These are phyloP conservation scores for Aphelinus atriplicis DNA, from an alignment of 1,140 invertebrate species.

Conservation along the genomic window DNA sequence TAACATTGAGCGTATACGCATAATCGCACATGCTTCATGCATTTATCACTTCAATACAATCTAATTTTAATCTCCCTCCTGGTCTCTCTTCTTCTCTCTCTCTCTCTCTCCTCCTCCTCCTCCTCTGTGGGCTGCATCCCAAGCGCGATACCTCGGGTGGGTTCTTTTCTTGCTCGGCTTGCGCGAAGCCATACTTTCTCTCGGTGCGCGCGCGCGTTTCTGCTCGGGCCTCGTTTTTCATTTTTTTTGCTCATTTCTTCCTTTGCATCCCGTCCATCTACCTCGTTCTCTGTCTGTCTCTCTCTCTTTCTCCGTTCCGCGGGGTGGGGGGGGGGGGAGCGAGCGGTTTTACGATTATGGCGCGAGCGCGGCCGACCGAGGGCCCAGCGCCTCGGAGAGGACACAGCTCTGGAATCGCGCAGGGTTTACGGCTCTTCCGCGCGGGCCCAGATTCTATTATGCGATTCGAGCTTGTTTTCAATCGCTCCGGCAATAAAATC, in stretches of 20 bases:
- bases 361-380: background rate
- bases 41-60: constrained; percentile 16
- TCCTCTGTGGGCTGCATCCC: background rate
- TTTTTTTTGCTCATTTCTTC: background rate
- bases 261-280: background rate
- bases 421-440: constrained; percentile 19
- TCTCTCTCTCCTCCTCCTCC: background rate
- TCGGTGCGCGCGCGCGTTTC: background rate
- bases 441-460: constrained; percentile 19
- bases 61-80: constrained; percentile 28
- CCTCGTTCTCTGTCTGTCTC: background rate
- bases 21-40: constrained; percentile 3
- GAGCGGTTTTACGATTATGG: constrained; percentile 23
- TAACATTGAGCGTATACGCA: background rate
- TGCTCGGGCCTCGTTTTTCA: no score
- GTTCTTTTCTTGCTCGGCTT: no score
- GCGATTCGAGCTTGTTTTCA: constrained; percentile 12
- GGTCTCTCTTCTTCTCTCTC: background rate
- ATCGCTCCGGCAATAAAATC: constrained; percentile 15
- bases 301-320: background rate
- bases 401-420: background rate
- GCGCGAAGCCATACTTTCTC: background rate
- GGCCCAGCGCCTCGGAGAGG: background rate
- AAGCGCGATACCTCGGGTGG: background rate
- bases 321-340: background rate